Evolutionary conservation across 2,888 invertebrate species (phyloP).

Genomic region (Ophioninae sp.): DNA sequence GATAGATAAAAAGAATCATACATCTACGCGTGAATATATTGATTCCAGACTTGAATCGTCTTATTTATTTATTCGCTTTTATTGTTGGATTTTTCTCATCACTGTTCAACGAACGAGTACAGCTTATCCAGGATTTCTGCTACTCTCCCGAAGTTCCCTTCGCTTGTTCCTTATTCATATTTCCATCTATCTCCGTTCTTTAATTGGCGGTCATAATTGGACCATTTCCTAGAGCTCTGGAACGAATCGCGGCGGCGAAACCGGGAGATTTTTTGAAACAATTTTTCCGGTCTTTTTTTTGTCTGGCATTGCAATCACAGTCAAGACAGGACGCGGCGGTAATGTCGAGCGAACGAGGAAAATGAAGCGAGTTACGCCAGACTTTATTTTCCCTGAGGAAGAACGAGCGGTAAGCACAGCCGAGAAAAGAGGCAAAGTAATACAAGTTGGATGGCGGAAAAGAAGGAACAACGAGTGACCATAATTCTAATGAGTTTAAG

Average conservation of each 20-base stretch:
- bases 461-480: constrained; percentile 37
- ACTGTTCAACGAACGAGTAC: too few species aligned
- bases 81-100: not conserved
- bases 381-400: constrained; percentile 53
- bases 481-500: constrained; percentile 63
- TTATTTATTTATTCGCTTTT: not conserved
- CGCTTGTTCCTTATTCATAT: not conserved
- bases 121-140: not conserved
- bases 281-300: constrained; percentile 25
- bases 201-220: constrained; percentile 46
- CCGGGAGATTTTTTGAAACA: constrained; percentile 26
- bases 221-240: constrained; percentile 39
- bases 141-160: not conserved
- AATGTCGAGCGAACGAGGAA: constrained; percentile 34
- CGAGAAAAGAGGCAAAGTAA: constrained; percentile 34
- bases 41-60: not conserved
- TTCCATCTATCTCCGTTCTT: constrained; percentile 20
- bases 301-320: constrained; percentile 51
- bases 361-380: constrained; percentile 45
- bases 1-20: not conserved
- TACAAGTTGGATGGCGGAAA: constrained; percentile 8
- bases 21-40: not conserved
- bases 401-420: constrained; percentile 36
- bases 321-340: constrained; percentile 2
- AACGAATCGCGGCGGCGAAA: constrained; percentile 3